Conservation (phyloP, 1,140 invertebrate genomes). For the Euwallacea similis region DNA sequence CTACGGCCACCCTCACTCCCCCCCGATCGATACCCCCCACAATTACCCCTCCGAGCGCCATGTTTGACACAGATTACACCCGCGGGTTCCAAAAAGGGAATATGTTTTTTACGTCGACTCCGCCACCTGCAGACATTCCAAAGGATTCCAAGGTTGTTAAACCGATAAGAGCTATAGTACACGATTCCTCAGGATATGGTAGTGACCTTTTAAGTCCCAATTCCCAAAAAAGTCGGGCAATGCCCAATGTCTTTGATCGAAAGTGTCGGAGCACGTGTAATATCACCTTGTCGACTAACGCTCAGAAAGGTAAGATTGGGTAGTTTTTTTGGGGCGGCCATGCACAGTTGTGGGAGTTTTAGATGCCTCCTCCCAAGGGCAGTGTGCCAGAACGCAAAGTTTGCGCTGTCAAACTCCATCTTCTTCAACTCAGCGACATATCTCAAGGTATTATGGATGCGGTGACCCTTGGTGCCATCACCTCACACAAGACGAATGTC, state of each 20-base stretch:
- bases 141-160: constrained; percentile 32
- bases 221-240: constrained; percentile 48
- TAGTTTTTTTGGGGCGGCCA: no score
- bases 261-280: constrained; percentile 70
- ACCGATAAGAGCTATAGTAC: constrained; percentile 28
- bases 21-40: constrained; percentile 13
- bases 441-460: constrained; percentile 43
- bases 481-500: constrained; percentile 45
- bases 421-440: constrained; percentile 35
- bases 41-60: constrained; percentile 24
- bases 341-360: no score
- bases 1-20: constrained; percentile 19
- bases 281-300: constrained; percentile 62
- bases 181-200: constrained; percentile 58
- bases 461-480: constrained; percentile 54
- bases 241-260: constrained; percentile 51
- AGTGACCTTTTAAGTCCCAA: constrained; percentile 55
- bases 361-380: not conserved
- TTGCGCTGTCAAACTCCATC: constrained; percentile 51
- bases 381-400: constrained; percentile 46
- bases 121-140: constrained; percentile 47
- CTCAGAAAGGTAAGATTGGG: not conserved
- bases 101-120: constrained; percentile 59
- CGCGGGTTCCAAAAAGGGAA: constrained; percentile 59
- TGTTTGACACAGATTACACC: constrained; percentile 32